Base-by-base conservation (phyloP, 2,888 invertebrate genomes). In the Melolontha melolontha region DNA sequence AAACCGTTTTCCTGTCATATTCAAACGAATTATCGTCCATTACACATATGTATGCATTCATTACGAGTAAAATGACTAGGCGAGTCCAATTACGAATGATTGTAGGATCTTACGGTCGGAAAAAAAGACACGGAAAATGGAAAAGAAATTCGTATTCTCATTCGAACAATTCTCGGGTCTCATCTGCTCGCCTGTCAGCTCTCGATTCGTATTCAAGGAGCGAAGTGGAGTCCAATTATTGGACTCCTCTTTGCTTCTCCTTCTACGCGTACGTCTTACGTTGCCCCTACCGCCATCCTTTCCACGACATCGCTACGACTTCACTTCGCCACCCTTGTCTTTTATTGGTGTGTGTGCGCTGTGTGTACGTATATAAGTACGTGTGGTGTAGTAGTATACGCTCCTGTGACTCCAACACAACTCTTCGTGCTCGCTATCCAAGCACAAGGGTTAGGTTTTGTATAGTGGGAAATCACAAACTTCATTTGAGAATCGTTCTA, bases 171-270 rank as follows among this genome's bases (percentile, higher is more conserved):
- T 74, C 75, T 72, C 71, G 70, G 74, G 73, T 71, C 75, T 75
- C 75, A 76, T 76, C 75, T 75, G 75, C 73, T 74, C 75, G 73
- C 72, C 75, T 75, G 75, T 75, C 75, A 74, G 74, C 70, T 69
- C 71, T 75, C 76, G 75, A 78, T 78, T 78, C 74, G 78, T 77
- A 78, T 78, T 78, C 68, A 72, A 71, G 72, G 70, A 71, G 73
- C 71, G 76, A 77, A 76, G 75, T 73, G 75, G 76, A 77, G 73
- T 73, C 76, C 78, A 78, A 78, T 78, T 77, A 78, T 78, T 78
- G 78, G 77, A 78, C 76, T 75, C 75, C 70, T 73, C 74, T 75
- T 70, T 76, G 76, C 76, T 73, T 70, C 77, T 76, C 77, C 77
- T 70, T 65, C 64, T 68, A 70, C 16, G 59, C 49, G 47, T 42